These are phyloP conservation scores for Philotrypesis tridentata DNA, from an alignment of 1,140 invertebrate genomes.

Conservation along the genomic window DNA sequence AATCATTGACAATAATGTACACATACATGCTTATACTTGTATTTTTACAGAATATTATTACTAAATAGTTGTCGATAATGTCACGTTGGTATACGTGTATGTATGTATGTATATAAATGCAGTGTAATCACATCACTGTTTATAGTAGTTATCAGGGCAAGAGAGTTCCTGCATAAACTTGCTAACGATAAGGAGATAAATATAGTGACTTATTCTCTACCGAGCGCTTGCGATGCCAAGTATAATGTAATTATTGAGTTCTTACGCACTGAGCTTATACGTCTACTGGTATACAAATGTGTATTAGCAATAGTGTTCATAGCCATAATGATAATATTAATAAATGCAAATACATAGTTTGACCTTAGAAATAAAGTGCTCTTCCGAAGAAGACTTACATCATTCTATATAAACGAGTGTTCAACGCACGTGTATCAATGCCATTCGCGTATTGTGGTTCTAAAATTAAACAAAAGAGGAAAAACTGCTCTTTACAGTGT, in stretches of 20 bases:
- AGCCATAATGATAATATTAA: background rate
- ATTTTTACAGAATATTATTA: slow-evolving; percentile 28
- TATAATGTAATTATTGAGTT: background rate
- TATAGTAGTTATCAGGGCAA: background rate
- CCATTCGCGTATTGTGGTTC: background rate
- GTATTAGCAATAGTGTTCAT: background rate
- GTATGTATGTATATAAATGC: slow-evolving; percentile 34
- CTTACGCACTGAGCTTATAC: background rate
- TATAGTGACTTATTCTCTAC: background rate
- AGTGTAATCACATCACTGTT: slow-evolving; percentile 24
- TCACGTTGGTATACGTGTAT: background rate
- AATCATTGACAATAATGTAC: background rate
- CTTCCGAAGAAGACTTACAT: background rate
- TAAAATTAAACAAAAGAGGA: background rate
- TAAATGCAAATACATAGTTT: background rate
- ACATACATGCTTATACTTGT: background rate
- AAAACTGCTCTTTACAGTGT: background rate
- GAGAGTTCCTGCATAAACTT: background rate
- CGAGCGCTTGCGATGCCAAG: background rate
- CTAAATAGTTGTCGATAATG: slow-evolving; percentile 11
- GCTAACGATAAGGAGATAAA: background rate
- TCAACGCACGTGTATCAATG: background rate
- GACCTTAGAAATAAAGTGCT: background rate
- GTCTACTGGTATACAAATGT: background rate
- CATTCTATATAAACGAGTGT: background rate